phyloP scores from a whole-genome alignment of 2,113 vertebrate species.

The Tetraodon nigroviridis region DNA sequence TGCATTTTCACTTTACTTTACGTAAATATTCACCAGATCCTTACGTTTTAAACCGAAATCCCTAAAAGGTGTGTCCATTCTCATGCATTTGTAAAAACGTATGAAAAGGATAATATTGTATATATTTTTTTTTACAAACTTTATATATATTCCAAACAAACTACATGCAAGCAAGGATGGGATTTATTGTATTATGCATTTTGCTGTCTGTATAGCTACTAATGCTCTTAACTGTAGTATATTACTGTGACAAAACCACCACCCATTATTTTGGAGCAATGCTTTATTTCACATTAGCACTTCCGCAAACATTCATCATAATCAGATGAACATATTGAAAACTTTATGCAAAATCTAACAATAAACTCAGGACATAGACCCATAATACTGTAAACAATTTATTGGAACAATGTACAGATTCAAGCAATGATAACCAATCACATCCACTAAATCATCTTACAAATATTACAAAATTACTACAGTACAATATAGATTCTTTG shows the following conservation, averaged over 20 bases:
- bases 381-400: conserved; percentile 91
- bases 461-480: conserved; percentile 99
- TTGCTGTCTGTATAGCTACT: too few relatives aligned
- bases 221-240: too few relatives aligned
- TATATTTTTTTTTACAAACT: too few relatives aligned
- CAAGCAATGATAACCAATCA: conserved; percentile 97
- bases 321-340: background rate
- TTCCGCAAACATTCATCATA: background rate
- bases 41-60: background rate
- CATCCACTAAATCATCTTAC: conserved; percentile 95
- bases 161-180: too few relatives aligned
- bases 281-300: background rate
- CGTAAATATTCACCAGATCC: background rate
- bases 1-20: background rate
- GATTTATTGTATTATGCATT: too few relatives aligned
- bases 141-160: too few relatives aligned
- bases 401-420: conserved; percentile 91
- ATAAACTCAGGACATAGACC: conserved; percentile 4
- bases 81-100: too few relatives aligned
- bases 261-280: background rate
- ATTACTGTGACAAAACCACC: too few relatives aligned
- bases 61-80: too few relatives aligned
- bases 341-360: background rate
- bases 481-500: conserved; percentile 99
- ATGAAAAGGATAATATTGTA: too few relatives aligned